A percentile compares a stretch with the other conserved stretches of the same genome.
These are phyloP conservation scores for Pogonocichla stellata DNA, from an alignment of 2,113 vertebrate genomes.

Conservation along the genomic window DNA sequence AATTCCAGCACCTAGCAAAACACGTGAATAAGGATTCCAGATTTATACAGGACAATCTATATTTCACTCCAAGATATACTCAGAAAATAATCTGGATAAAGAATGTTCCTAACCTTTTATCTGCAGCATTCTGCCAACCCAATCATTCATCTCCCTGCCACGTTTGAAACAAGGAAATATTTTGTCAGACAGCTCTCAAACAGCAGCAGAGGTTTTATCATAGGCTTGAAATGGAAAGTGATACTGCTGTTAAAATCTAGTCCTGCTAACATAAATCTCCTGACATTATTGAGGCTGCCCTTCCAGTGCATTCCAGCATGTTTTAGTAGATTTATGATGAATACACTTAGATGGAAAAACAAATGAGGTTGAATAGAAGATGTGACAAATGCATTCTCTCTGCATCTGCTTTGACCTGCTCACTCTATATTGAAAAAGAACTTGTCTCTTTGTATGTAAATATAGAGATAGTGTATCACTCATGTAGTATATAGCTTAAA, in stretches of 20 bases:
- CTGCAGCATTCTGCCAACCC: not conserved
- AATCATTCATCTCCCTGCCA: not conserved
- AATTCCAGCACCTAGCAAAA: not conserved
- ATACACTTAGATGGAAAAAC: constrained; percentile 19
- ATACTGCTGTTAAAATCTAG: not conserved
- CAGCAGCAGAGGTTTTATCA: constrained; percentile 39
- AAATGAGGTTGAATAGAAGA: constrained; percentile 9
- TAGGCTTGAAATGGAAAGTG: not conserved
- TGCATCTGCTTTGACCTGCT: not conserved
- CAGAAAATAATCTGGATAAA: not conserved
- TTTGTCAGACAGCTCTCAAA: constrained; percentile 30
- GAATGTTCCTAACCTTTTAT: not conserved
- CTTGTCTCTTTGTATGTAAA: not conserved
- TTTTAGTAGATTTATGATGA: constrained; percentile 47
- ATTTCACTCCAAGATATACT: not conserved
- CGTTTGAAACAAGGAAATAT: constrained; percentile 6
- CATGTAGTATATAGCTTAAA: not conserved
- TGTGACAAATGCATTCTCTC: constrained; percentile 23
- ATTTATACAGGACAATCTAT: not conserved
- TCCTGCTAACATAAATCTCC: constrained; percentile 19
- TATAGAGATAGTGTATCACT: not conserved
- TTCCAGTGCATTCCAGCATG: not conserved
- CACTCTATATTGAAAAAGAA: not conserved
- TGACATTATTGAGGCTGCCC: constrained; percentile 26
- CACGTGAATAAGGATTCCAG: not conserved